Evolutionary conservation across 2,888 invertebrate genomes (phyloP).

Genomic region (Drosophila diplacantha): DNA sequence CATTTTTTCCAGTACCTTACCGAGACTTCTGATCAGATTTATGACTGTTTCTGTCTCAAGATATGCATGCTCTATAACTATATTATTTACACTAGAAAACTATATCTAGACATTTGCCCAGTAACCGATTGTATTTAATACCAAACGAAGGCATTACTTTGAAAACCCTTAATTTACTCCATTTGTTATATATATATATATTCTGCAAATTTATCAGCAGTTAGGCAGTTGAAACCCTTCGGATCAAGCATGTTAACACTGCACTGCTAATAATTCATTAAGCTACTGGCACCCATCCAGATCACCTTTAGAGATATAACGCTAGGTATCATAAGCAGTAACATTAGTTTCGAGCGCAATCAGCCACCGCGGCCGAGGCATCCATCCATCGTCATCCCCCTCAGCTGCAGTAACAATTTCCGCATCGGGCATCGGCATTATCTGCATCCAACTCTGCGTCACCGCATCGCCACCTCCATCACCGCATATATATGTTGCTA

Average conservation of each 20-base stretch:
- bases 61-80: not conserved
- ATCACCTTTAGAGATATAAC: not conserved
- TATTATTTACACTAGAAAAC: too few relatives aligned
- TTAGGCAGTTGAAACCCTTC: not conserved
- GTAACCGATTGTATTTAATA: not conserved
- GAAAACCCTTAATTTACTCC: not conserved
- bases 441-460: conserved; percentile 24
- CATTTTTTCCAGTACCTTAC: not conserved
- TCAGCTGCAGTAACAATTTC: conserved; percentile 35
- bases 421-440: conserved; percentile 28
- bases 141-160: not conserved
- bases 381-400: conserved; percentile 41
- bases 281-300: not conserved
- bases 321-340: conserved; percentile 7
- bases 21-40: not conserved
- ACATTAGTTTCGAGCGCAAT: conserved; percentile 18
- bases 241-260: not conserved
- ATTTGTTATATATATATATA: too few relatives aligned
- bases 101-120: not conserved
- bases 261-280: not conserved
- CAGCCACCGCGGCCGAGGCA: conserved; percentile 18
- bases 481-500: conserved; percentile 17
- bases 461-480: conserved; percentile 19
- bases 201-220: not conserved
- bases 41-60: not conserved